Evolutionary conservation across 2,797 vertebrate species (phyloP).

Genomic region (Anolis apletophallus): DNA sequence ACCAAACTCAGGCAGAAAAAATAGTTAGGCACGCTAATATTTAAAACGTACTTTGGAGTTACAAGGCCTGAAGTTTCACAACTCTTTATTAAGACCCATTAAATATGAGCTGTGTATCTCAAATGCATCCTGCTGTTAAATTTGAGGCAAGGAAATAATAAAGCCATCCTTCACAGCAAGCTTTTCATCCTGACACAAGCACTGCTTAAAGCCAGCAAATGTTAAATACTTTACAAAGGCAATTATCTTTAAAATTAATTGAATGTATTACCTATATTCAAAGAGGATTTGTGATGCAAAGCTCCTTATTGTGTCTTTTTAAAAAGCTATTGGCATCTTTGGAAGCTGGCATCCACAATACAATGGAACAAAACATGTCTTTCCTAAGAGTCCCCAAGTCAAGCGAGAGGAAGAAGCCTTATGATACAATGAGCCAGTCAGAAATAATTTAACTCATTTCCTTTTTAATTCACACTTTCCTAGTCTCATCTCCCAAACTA

Average conservation of each 20-base stretch:
- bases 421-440: no score
- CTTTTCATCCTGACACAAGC: neutral
- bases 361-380: neutral
- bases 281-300: neutral
- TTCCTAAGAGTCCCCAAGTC: neutral
- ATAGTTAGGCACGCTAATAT: neutral
- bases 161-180: neutral
- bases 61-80: neutral
- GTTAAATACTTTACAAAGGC: constrained; percentile 4
- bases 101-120: neutral
- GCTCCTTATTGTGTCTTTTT: neutral
- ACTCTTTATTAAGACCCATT: neutral
- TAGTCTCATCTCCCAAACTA: no score
- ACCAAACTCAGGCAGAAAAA: neutral
- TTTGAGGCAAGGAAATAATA: constrained; percentile 2
- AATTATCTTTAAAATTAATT: constrained; percentile 1
- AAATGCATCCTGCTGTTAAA: constrained; percentile 3
- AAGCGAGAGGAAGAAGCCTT: no score
- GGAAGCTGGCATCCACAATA: neutral
- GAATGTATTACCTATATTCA: neutral
- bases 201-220: neutral
- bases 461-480: no score
- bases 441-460: no score
- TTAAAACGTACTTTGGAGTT: neutral
- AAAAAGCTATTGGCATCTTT: neutral